Conservation (phyloP, 2,113 vertebrate genomes). For the Hipposideros armiger region DNA sequence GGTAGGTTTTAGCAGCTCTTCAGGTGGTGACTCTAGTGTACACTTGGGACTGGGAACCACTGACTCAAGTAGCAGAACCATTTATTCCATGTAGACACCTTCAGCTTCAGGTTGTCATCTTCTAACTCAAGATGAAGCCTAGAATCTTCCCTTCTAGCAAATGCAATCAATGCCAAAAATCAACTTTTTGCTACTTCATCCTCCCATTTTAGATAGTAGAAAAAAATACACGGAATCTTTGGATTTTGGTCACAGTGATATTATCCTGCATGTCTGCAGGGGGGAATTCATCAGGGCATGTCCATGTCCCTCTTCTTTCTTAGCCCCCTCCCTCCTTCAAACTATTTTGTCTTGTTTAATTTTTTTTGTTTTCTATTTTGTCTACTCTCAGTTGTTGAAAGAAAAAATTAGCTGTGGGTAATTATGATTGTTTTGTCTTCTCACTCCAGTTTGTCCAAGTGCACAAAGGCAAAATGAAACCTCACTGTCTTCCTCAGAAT, state of each 20-base stretch:
- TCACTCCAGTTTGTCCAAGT: background rate
- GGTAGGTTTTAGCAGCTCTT: background rate
- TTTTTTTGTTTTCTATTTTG: background rate
- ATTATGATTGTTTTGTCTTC: background rate
- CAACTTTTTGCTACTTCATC: background rate
- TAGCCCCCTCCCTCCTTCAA: background rate
- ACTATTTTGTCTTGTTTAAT: background rate
- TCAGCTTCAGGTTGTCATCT: background rate
- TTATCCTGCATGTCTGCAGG: background rate
- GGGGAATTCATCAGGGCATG: background rate
- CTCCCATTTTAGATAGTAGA: background rate
- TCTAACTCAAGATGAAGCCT: background rate
- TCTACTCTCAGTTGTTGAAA: constrained; percentile 10
- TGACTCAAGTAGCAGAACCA: background rate
- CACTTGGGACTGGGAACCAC: background rate
- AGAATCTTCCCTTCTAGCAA: background rate
- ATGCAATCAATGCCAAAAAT: background rate
- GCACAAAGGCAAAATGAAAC: background rate
- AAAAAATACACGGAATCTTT: background rate
- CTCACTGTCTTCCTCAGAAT: background rate
- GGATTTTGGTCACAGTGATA: background rate
- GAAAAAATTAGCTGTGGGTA: background rate
- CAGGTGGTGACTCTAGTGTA: background rate
- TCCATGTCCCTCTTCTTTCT: background rate
- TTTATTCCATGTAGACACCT: background rate